Conservation (phyloP, 2,888 invertebrate species). For the Steromphala cineraria region DNA sequence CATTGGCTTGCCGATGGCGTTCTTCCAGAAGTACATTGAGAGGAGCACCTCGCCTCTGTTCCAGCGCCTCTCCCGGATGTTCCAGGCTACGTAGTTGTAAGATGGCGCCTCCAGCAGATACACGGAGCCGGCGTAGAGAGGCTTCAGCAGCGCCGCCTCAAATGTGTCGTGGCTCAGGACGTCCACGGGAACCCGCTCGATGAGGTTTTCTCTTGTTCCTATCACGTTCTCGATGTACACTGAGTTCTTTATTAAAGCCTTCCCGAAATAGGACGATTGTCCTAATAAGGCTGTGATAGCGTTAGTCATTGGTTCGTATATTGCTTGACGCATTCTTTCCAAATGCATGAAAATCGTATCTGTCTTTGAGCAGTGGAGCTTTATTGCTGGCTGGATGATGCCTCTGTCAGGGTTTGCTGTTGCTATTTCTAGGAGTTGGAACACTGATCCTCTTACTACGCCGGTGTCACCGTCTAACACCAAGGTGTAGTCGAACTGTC, state of each 20-base stretch:
- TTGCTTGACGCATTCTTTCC: conserved; percentile 60
- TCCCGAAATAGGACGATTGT: conserved; percentile 67
- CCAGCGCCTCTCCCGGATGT: conserved; percentile 66
- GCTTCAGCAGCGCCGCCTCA: conserved; percentile 63
- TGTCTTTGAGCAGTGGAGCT: conserved; percentile 49
- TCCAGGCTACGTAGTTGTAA: conserved; percentile 68
- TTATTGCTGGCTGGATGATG: conserved; percentile 67
- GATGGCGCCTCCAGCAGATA: conserved; percentile 62
- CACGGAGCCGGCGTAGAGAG: conserved; percentile 60
- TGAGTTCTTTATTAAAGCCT: conserved; percentile 64
- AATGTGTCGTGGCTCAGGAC: conserved; percentile 70
- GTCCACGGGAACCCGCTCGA: conserved; percentile 66
- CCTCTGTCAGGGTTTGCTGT: conserved; percentile 65
- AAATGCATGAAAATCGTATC: conserved; percentile 69
- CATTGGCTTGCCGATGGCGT: conserved; percentile 59
- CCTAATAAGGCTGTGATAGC: conserved; percentile 60
- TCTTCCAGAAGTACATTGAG: conserved; percentile 66
- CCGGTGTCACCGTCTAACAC: conserved; percentile 67
- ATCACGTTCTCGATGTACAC: conserved; percentile 66
- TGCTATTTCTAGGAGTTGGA: conserved; percentile 60
- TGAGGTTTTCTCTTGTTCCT: conserved; percentile 55
- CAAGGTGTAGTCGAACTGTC: conserved; percentile 65
- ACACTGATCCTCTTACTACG: conserved; percentile 56
- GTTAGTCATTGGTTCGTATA: conserved; percentile 66
- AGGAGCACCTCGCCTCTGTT: conserved; percentile 65